phyloP scores from a whole-genome alignment of 2,113 vertebrate species.

The Poecilia latipinna region DNA sequence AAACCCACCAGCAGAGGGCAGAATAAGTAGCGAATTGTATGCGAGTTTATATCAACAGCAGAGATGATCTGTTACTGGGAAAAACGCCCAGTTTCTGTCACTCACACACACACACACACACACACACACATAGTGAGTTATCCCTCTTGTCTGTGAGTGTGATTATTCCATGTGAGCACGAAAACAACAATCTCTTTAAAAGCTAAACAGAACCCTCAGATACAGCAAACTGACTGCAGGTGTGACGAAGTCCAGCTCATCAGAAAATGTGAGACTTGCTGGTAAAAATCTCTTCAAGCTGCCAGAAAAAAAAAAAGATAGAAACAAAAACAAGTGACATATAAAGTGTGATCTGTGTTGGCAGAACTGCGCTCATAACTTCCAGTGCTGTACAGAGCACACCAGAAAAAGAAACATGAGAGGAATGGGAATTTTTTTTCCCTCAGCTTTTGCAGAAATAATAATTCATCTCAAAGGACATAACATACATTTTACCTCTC shows the following conservation, averaged over 20 bases:
- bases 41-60: background rate
- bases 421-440: background rate
- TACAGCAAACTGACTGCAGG: background rate
- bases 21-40: slow-evolving; percentile 14
- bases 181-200: background rate
- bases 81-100: background rate
- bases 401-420: background rate
- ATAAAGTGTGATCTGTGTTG: slow-evolving; percentile 43
- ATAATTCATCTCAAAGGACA: background rate
- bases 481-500: background rate
- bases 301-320: background rate
- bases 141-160: background rate
- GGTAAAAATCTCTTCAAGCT: slow-evolving; percentile 16
- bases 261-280: slow-evolving; percentile 36
- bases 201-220: background rate
- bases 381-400: slow-evolving; percentile 7
- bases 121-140: background rate
- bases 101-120: background rate
- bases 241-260: slow-evolving; percentile 17
- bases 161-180: background rate
- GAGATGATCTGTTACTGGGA: background rate
- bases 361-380: slow-evolving; percentile 29
- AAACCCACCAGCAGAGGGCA: slow-evolving; percentile 29
- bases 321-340: slow-evolving; percentile 14
- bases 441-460: background rate